Conservation (phyloP, 2,797 vertebrate species). For the Thalassophryne amazonica region DNA sequence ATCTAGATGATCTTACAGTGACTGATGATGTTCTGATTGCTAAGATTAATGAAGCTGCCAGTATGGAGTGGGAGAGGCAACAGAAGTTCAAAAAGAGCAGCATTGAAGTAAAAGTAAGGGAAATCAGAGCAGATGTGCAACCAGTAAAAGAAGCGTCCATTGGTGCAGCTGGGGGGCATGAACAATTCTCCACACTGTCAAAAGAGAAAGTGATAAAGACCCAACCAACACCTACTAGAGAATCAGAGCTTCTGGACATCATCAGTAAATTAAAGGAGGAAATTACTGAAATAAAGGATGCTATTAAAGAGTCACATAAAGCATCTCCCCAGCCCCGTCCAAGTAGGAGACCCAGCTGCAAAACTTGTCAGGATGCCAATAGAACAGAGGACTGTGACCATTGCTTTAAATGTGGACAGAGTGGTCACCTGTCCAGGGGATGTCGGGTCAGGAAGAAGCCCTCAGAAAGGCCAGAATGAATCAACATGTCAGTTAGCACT, state of each 20-base stretch:
- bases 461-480: neutral
- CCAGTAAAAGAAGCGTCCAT: neutral
- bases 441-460: neutral
- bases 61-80: conserved; percentile 11
- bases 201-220: neutral
- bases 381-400: conserved; percentile 7
- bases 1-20: conserved; percentile 4
- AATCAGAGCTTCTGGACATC: neutral
- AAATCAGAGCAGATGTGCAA: neutral
- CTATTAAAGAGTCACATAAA: neutral
- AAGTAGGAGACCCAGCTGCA: neutral
- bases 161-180: neutral
- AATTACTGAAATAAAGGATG: neutral
- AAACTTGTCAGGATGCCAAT: neutral
- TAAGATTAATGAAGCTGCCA: conserved; percentile 20
- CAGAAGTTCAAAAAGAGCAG: conserved; percentile 13
- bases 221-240: neutral
- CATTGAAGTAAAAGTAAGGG: neutral
- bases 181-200: neutral
- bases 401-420: conserved; percentile 22
- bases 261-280: conserved; percentile 7
- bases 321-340: no score
- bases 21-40: conserved; percentile 31
- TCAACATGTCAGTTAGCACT: neutral
- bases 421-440: conserved; percentile 17